Conservation (phyloP, 2,888 invertebrate species). For the Hydrotaea diabolus region DNA sequence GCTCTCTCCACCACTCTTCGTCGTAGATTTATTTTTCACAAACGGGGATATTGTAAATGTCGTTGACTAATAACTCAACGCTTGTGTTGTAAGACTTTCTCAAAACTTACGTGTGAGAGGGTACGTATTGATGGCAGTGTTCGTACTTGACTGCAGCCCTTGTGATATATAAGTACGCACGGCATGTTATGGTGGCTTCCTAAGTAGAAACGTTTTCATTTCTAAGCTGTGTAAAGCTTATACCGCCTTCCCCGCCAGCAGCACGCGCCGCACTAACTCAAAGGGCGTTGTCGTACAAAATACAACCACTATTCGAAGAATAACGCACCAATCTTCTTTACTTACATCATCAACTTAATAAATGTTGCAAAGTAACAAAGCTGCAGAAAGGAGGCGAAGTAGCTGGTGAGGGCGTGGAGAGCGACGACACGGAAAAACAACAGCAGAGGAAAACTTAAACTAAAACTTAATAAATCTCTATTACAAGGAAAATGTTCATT, state of each 20-base stretch:
- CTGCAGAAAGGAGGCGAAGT: not conserved
- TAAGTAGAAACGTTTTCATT: slow-evolving; percentile 29
- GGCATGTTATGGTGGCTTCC: slow-evolving; percentile 4
- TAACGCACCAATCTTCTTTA: not conserved
- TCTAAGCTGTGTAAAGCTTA: not conserved
- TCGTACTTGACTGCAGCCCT: not conserved
- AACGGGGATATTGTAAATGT: slow-evolving; percentile 43
- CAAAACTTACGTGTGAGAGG: not conserved
- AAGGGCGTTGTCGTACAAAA: slow-evolving; percentile 10
- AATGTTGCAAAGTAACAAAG: not conserved
- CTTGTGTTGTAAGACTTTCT: slow-evolving; percentile 1
- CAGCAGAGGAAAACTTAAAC: not conserved
- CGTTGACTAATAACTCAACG: slow-evolving; percentile 54
- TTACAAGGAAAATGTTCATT: slow-evolving; percentile 34
- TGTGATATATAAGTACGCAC: no score
- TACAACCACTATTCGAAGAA: not conserved
- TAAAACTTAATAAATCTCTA: slow-evolving; percentile 36
- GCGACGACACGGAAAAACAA: not conserved
- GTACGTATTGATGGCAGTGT: not conserved
- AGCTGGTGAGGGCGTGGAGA: not conserved
- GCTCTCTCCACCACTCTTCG: not conserved
- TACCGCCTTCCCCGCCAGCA: not conserved
- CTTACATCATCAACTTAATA: slow-evolving; percentile 12
- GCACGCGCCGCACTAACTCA: not conserved
- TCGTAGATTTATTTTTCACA: not conserved